Base-by-base conservation (phyloP, 2,888 invertebrate genomes). In the Frankliniella fusca region DNA sequence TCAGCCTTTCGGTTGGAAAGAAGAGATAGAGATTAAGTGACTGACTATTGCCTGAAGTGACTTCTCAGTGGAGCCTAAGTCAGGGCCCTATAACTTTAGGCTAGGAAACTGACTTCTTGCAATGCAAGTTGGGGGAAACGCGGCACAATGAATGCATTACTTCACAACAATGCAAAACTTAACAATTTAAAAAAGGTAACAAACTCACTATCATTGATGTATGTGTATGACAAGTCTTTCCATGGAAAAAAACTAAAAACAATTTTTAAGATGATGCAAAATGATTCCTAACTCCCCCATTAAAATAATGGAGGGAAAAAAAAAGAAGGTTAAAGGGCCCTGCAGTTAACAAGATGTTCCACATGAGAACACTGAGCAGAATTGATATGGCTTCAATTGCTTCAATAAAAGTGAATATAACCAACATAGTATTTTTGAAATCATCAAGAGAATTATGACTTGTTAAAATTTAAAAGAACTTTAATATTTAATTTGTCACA, bases 401-500 rank as follows among this genome's bases (percentile, higher is more conserved):
- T 61, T 61, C 61, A 61, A 20, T 15, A 18, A 18, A 61, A 61
- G 61, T 38, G 38, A 61, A 61, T 61, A 38, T 5, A 38, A 38
- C 38, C 61, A 61, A 20, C 61, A 61, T n/a, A 10, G 70, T 76
- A 23, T 76, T 27, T 76, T 23, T 27, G 27, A 76, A 70, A 27
- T 23, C 1, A 27, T 23, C 27, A 76, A 12, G 27, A 76, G 70
- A 76, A 76, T 12, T 12, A 76, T 23, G 27, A 76, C 70, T 76
- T 27, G 27, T 76, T 76, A 12, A 76, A 23, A 27, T 76, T 76
- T 76, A 27, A 76, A 76, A 27, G 70, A 76, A 76, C 70, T 27
- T 76, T 76, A 76, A 76, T 76, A 76, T 27, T 76, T 76, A 76
- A 76, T 76, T 76, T 76, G 8, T 76, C 70, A 76, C 70, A 76